Base-by-base conservation (phyloP, 2,113 vertebrate species). In the Chaetorhynchus papuensis region DNA sequence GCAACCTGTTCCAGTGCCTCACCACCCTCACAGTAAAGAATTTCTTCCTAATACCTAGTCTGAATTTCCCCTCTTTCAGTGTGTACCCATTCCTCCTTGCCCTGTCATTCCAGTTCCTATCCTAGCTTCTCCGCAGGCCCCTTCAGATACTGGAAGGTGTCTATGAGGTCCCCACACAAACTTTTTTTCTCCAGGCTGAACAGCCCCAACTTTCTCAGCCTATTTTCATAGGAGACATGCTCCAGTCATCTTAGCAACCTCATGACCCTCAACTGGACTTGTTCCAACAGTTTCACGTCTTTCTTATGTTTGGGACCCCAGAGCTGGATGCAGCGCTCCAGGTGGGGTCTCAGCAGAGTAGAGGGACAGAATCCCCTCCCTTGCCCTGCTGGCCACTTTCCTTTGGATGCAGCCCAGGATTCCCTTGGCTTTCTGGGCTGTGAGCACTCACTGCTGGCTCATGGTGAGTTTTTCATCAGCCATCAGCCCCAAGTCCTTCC, bases 151-250 rank as follows among this genome's bases (percentile, higher is more conserved):
- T 50, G 9, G 30, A 33, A 70, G 18, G 30, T 35, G 31, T 24
- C 39, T 22, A 0, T n/a, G 50, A 50, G 22, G 22, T 13, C 9
- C 5, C 41, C 23, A 9, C 6, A 35, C 21, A 72, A 27, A 15
- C 31, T 21, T 64, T 11, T 35, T 17, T 35, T 15, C 50, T 15
- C 35, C 27, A 81, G 52, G 44, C 27, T 65, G 26, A 31, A 13
- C 27, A 37, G 15, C 12, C 44, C 10, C 12, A 1, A 1, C 11
- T 37, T 44, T 6, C 3, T 33, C 44, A 44, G 12, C 3, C 27
- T 52, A 10, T 28, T 4, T 14, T 39, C 4, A 6, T 3, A 44
- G 19, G 3, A 9, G 5, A 6, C 0, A 0, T 33, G 9, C 3
- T 74, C 18, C 37, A 57, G 68, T 37, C 12, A 0, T 44, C 44